Evolutionary conservation across 2,797 vertebrate species (phyloP).

Genomic region (Eulemur rubriventer): DNA sequence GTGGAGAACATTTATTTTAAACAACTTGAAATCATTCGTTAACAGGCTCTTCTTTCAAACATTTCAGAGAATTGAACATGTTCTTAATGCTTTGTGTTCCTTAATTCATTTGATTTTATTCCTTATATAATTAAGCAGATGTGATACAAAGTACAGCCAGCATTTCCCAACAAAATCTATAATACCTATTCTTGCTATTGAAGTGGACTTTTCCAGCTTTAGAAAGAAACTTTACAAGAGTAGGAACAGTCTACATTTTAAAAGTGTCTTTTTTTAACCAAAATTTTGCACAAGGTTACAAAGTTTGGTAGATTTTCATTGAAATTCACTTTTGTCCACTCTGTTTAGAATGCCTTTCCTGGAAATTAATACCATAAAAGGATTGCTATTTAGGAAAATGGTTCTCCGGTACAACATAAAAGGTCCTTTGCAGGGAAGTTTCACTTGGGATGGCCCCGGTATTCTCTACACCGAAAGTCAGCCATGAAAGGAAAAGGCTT

Average conservation of each 20-base stretch:
- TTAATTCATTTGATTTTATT: neutral
- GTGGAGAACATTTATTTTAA: neutral
- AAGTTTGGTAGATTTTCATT: constrained; percentile 39
- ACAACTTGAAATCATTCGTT: neutral
- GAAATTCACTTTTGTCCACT: constrained; percentile 45
- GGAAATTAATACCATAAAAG: constrained; percentile 67
- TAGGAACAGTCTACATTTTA: neutral
- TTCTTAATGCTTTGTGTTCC: neutral
- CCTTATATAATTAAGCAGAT: neutral
- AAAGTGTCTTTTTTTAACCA: neutral
- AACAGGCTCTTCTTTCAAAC: neutral
- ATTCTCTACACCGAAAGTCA: constrained; percentile 54
- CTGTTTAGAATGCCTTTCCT: constrained; percentile 57
- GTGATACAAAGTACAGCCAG: neutral
- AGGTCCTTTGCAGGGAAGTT: constrained; percentile 78
- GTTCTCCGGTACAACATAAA: constrained; percentile 49
- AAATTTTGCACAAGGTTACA: neutral
- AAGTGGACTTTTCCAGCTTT: constrained; percentile 5
- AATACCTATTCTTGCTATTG: neutral
- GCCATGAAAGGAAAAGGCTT: constrained; percentile 67
- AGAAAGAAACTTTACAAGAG: constrained; percentile 12
- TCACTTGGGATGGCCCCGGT: constrained; percentile 71
- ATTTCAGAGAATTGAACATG: neutral
- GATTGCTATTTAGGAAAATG: constrained; percentile 73
- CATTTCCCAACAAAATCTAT: neutral